Conservation (phyloP, 2,797 vertebrate genomes). For the Halcyon smyrnensis region DNA sequence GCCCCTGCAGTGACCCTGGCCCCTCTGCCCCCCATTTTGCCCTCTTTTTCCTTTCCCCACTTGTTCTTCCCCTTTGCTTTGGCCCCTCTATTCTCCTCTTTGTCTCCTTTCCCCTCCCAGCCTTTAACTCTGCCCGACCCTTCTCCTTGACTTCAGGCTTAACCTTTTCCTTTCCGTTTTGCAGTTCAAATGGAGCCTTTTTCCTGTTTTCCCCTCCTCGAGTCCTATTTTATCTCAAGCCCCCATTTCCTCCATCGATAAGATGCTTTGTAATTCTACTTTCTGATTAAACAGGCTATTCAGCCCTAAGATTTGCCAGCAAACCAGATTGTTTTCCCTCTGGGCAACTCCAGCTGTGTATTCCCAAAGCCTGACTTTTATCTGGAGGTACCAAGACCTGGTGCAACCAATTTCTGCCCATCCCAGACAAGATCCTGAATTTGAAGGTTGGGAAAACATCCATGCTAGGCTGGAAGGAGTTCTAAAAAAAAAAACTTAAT, state of each 20-base stretch:
- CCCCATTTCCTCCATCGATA: background rate
- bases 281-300: background rate
- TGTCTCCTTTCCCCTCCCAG: background rate
- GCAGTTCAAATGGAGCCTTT: background rate
- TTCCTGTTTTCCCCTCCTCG: background rate
- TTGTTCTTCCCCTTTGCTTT: background rate
- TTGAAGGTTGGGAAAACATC: background rate
- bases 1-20: background rate
- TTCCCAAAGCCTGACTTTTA: background rate
- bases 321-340: background rate
- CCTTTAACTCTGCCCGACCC: background rate
- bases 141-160: conserved; percentile 26
- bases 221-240: background rate
- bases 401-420: background rate
- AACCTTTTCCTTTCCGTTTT: background rate
- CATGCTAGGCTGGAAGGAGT: background rate
- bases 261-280: background rate
- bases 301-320: background rate
- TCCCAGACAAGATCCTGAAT: background rate
- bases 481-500: background rate
- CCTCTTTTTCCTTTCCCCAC: background rate
- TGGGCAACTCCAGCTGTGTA: background rate
- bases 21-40: background rate
- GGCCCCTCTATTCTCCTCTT: background rate
- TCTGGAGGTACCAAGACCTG: background rate